Conservation (phyloP, 2,797 vertebrate species). For the Lateolabrax maculatus region DNA sequence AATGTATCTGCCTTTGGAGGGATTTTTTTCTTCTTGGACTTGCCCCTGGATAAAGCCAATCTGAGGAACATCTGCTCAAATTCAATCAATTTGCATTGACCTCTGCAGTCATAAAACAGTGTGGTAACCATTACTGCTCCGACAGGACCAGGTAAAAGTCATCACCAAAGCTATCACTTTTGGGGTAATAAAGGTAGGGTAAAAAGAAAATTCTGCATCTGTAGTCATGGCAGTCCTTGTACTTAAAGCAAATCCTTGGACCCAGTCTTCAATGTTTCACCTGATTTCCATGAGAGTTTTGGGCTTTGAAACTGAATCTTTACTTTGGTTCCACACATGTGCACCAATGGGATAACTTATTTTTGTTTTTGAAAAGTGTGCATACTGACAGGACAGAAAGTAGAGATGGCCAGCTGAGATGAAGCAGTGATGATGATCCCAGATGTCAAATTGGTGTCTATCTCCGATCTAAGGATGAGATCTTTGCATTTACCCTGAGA, state of each 20-base stretch:
- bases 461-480: background rate
- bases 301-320: slow-evolving; percentile 31
- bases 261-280: background rate
- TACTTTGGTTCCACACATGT: background rate
- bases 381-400: background rate
- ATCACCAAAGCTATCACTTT: slow-evolving; percentile 11
- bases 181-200: background rate
- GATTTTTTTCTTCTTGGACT: background rate
- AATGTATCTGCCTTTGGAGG: background rate
- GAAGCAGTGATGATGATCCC: slow-evolving; percentile 23
- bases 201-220: slow-evolving; percentile 9
- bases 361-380: slow-evolving; percentile 2
- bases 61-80: slow-evolving; percentile 37
- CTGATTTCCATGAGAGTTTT: background rate
- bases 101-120: slow-evolving; percentile 16
- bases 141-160: slow-evolving; percentile 22
- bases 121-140: slow-evolving; percentile 33
- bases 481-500: background rate
- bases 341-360: background rate
- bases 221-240: background rate
- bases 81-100: background rate
- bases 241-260: background rate
- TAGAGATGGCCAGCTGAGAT: slow-evolving; percentile 11
- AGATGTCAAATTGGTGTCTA: slow-evolving; percentile 14
- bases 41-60: background rate